A percentile compares a stretch with the other conserved stretches of the same genome.
These are phyloP conservation scores for Psilanteris sp. DNA, from an alignment of 1,140 invertebrate genomes.

Conservation along the genomic window DNA sequence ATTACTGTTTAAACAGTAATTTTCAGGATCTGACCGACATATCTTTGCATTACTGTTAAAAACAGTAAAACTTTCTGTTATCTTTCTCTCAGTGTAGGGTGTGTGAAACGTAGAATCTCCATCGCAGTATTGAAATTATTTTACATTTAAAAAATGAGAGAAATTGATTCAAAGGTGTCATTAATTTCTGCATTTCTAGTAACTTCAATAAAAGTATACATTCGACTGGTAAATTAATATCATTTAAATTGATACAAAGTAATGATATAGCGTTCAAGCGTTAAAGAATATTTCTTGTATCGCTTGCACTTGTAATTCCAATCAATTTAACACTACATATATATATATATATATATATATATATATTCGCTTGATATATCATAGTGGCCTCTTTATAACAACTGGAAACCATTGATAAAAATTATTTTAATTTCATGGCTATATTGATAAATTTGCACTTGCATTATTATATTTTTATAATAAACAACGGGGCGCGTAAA, in stretches of 20 bases:
- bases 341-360: slow-evolving; percentile 1
- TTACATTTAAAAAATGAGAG: too few relatives aligned
- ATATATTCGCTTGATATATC: slow-evolving; percentile 40
- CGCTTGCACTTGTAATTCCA: slow-evolving; percentile 36
- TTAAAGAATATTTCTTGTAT: slow-evolving; percentile 43
- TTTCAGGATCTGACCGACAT: too few relatives aligned
- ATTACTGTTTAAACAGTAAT: too few relatives aligned
- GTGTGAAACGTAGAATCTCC: too few relatives aligned
- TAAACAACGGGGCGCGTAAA: background rate
- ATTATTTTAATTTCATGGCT: slow-evolving; percentile 63
- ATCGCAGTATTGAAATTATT: too few relatives aligned
- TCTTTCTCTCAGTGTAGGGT: too few relatives aligned
- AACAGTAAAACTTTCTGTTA: too few relatives aligned
- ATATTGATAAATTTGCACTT: slow-evolving; percentile 65
- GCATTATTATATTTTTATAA: too few relatives aligned
- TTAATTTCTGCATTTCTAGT: too few relatives aligned
- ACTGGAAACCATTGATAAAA: slow-evolving; percentile 50
- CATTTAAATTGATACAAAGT: slow-evolving; percentile 12
- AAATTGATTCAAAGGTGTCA: too few relatives aligned
- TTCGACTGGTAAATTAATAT: slow-evolving; percentile 37
- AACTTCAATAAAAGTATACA: too few relatives aligned
- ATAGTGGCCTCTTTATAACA: slow-evolving; percentile 37
- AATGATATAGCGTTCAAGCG: slow-evolving; percentile 7
- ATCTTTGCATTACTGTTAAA: too few relatives aligned
- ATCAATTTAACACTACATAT: slow-evolving; percentile 35